Evolutionary conservation across 2,113 vertebrate species (phyloP).

Genomic region (Dicerorhinus sumatrensis): DNA sequence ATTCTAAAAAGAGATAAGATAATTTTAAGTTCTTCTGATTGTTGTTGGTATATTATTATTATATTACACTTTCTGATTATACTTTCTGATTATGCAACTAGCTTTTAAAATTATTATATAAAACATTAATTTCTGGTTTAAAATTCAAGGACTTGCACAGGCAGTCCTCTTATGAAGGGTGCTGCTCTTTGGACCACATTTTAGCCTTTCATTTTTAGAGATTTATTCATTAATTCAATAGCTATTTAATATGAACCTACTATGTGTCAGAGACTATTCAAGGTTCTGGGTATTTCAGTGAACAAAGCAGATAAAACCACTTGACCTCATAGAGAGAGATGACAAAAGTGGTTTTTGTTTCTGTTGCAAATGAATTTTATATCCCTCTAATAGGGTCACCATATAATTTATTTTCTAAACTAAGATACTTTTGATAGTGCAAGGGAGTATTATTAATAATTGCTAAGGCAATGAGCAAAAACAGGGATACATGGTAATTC

Average conservation of each 20-base stretch:
- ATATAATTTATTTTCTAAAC: not conserved
- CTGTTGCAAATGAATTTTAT: not conserved
- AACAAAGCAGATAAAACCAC: not conserved
- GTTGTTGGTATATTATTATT: not conserved
- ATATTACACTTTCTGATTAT: not conserved
- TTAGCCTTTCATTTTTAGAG: not conserved
- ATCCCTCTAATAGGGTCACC: not conserved
- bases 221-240: not conserved
- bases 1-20: not conserved
- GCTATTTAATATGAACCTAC: not conserved
- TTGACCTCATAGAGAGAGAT: not conserved
- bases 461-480: not conserved
- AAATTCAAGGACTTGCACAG: not conserved
- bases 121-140: not conserved
- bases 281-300: not conserved
- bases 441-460: not conserved
- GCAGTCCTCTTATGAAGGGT: not conserved
- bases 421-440: not conserved
- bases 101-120: not conserved
- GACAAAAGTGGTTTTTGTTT: not conserved
- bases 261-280: not conserved
- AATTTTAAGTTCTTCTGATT: not conserved
- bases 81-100: not conserved
- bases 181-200: not conserved
- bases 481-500: not conserved